A percentile compares a stretch with the other conserved stretches of the same genome.
Conservation (phyloP, 2,113 vertebrate genomes). For the Chrysemys picta region DNA sequence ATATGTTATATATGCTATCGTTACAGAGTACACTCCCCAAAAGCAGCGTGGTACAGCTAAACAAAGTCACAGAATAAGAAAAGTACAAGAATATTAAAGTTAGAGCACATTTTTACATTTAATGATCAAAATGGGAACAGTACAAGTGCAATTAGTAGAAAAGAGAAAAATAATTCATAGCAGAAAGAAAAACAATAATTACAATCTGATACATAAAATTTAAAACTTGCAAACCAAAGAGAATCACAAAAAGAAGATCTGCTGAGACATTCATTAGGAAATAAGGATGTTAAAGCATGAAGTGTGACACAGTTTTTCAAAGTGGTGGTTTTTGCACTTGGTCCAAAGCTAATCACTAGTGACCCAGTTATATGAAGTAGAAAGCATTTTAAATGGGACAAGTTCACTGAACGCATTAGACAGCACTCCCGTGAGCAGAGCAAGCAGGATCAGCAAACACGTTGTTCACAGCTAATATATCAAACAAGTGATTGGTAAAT, state of each 20-base stretch:
- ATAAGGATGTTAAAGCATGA: neutral
- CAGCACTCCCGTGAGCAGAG: conserved; percentile 40
- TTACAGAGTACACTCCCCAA: neutral
- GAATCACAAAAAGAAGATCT: neutral
- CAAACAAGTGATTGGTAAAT: conserved; percentile 61
- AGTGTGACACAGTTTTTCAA: neutral
- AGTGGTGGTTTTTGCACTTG: conserved; percentile 22
- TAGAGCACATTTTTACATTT: neutral
- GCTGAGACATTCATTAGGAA: neutral
- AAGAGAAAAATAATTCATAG: neutral
- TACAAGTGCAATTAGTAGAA: neutral
- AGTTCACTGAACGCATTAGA: conserved; percentile 12
- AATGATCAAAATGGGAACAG: neutral
- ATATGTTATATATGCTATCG: neutral
- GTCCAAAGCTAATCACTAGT: conserved; percentile 28
- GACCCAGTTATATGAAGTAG: conserved; percentile 55
- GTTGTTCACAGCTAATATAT: conserved; percentile 32
- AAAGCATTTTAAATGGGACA: conserved; percentile 33
- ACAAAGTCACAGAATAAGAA: neutral
- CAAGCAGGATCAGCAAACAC: conserved; percentile 30
- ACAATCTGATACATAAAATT: neutral
- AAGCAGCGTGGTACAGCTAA: neutral
- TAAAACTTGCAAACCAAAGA: neutral
- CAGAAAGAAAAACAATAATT: neutral
- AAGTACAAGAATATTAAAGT: neutral